Percentiles rank a stretch among this genome's conserved stretches.
phyloP scores from a whole-genome alignment of 2,113 vertebrate species.

The Pipra filicauda region DNA sequence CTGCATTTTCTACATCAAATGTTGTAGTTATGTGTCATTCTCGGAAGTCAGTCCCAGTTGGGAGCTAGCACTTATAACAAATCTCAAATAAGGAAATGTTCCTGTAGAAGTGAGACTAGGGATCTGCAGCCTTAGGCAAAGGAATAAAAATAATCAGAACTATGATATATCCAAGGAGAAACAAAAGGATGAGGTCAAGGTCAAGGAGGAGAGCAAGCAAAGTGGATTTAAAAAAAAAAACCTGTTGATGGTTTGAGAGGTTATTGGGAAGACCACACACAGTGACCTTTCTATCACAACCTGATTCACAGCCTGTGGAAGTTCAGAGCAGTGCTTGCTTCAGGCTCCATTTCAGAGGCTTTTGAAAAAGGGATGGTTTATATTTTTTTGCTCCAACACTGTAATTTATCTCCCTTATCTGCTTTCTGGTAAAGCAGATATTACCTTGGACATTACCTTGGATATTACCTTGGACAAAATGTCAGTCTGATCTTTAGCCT shows the following conservation, averaged over 20 bases:
- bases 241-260: neutral
- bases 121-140: neutral
- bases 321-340: neutral
- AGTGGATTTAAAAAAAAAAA: neutral
- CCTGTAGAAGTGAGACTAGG: neutral
- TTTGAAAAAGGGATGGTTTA: neutral
- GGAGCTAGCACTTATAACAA: neutral
- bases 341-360: neutral
- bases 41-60: neutral
- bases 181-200: neutral
- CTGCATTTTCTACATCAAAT: neutral
- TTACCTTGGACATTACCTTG: neutral
- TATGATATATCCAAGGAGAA: neutral
- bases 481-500: neutral
- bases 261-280: neutral
- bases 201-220: neutral
- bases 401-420: neutral
- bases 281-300: neutral
- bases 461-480: neutral
- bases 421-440: neutral
- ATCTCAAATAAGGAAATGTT: neutral
- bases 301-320: neutral
- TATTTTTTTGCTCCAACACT: neutral
- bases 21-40: neutral
- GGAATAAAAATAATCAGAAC: neutral